Evolutionary conservation across 2,113 vertebrate species (phyloP), one percentile per base, ranked within the genome.

Genomic region (Lates calcarifer): DNA sequence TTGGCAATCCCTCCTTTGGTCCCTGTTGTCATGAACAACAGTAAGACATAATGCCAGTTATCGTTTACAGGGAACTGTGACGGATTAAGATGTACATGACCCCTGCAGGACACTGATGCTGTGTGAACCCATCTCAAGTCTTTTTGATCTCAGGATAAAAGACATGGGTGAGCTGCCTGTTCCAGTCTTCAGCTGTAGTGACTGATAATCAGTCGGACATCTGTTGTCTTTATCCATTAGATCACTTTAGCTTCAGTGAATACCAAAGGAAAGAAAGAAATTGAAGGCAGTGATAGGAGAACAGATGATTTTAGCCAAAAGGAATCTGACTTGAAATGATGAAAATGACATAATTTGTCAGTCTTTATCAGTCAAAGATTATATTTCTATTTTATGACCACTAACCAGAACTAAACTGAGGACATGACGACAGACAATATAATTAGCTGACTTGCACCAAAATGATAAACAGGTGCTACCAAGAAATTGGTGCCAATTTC

Each of bases 211-310:
- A 84, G 68, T 39, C 43, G 18, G 84, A 90, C 82, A 15, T 8
- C 58, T 24, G 67, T 71, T 85, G 90, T 87, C 90, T 80, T 68
- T 24, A 66, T 82, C 61, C 57, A 87, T 91, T 78, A 84, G n/a
- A 75, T 87, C 63, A 39, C 13, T 65, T 43, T 22, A 35, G 49
- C 77, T 58, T 39, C 24, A 49, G 10, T 24, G 10, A 53, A 77
- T n/a, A 45, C 20, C 22, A 70, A 69, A 58, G 31, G 45, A 68
- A 73, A 28, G 11, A 18, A 29, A 57, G 11, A 74, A 35, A 60
- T 3, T 26, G 43, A 71, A 74, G 63, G 24, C 47, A 77, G 24
- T 8, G 4, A 33, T 24, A 3, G 0, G 15, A 39, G 53, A 62
- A 70, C 12, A 17, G 13, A 58, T 22, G 39, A 75, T 56, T 58